Base-by-base conservation (phyloP, 2,888 invertebrate genomes). In the Anarsia innoxiella region DNA sequence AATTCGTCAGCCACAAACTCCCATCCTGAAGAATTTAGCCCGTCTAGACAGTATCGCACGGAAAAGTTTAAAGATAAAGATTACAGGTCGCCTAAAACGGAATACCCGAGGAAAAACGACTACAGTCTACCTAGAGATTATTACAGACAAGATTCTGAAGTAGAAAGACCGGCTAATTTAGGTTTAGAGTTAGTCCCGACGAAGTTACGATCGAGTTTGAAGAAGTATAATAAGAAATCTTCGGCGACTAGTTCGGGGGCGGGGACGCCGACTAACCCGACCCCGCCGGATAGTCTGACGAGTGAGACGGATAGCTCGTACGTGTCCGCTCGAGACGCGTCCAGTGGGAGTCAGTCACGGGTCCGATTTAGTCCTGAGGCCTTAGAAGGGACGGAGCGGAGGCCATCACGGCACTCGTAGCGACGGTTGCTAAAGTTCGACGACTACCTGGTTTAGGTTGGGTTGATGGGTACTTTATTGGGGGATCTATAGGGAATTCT, bases 291-390 rank as follows among this genome's bases (percentile, higher is more conserved):
- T 55, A 93, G 93, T 48, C 62, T 94, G 41, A 91, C 93, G 0
- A 93, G 94, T 57, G 96, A 96, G 54, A 80, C 82, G 13, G 95
- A 95, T 61, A 93, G 93, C 58, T 94, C 94, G 28, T 96, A 95
- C 69, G 90, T 94, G 50, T 95, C 95, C 5, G 95, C 95, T 11
- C 88, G 93, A 57, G 94, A 93, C 57, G 89, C 87, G 0, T 88
- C 89, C 9, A 86, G 89, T 41, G 90, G 90, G 14, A 90, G 91
- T n/a, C 88, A 88, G 43, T 89, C 90, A 25, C 84, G 93, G 9
- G 94, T 92, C 40, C 86, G 91, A 39, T 93, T 93, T 74, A 94
- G 93, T 32, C 94, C 94, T 0, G 91, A 91, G 34, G 88, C 91
- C 0, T 71, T 91, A 57, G 80, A 91, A 49, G 92, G 90, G 4